A percentile compares a stretch with the other conserved stretches of the same genome.
Evolutionary conservation across 53 echinoderm and acorn worm genomes (phyloP).

Genomic region (Actinopyga echinites): DNA sequence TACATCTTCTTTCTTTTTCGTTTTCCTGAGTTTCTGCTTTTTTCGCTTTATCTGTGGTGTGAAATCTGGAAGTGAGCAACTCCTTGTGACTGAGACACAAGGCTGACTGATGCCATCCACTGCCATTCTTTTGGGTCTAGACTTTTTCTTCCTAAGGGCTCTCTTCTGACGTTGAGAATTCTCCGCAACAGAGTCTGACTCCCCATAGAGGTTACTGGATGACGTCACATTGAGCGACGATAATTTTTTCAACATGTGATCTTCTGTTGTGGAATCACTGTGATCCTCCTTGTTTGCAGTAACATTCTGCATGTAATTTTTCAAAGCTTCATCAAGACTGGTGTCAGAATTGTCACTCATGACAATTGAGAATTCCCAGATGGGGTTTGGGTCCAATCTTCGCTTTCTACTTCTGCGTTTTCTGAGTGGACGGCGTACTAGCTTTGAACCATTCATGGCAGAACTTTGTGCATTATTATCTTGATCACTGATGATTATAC

Average conservation of each 20-base stretch:
- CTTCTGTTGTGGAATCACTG: conserved; percentile 84
- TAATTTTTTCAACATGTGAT: conserved; percentile 79
- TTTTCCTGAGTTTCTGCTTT: conserved; percentile 69
- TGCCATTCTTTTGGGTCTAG: conserved; percentile 80
- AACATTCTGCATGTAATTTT: conserved; percentile 97
- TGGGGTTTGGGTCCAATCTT: conserved; percentile 81
- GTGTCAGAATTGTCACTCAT: conserved; percentile 94
- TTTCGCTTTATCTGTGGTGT: conserved; percentile 64
- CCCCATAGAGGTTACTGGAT: conserved; percentile 94
- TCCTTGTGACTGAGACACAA: conserved; percentile 39
- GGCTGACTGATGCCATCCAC: conserved; percentile 42
- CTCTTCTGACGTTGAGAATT: conserved; percentile 68
- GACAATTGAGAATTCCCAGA: conserved; percentile 81
- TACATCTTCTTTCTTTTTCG: conserved; percentile 55
- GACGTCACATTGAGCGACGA: conserved; percentile 96
- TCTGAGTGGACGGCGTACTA: conserved; percentile 67
- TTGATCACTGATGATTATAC: conserved; percentile 39
- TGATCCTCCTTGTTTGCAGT: conserved; percentile 57
- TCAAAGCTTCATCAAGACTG: conserved; percentile 90
- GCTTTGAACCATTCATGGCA: conserved; percentile 76
- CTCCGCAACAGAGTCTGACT: conserved; percentile 96
- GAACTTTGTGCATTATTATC: conserved; percentile 58
- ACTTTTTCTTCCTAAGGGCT: conserved; percentile 70
- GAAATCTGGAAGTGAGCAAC: conserved; percentile 63
- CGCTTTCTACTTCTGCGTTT: conserved; percentile 85